Percentiles rank a stretch among this genome's conserved stretches.
Conservation (phyloP, 2,888 invertebrate species). For the Mesochorus sp. region DNA sequence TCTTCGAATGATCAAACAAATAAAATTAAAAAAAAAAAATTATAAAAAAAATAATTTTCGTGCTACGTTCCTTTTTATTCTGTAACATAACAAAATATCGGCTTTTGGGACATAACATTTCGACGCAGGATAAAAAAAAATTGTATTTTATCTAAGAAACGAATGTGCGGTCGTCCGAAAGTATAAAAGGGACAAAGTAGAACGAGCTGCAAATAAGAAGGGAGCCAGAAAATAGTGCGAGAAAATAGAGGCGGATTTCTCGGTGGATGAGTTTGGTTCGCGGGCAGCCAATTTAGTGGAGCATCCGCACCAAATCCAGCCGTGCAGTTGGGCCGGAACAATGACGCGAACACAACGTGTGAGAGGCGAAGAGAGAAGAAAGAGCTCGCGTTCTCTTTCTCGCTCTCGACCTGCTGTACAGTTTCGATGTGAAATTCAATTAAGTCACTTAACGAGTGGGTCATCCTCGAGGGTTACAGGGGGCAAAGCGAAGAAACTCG, state of each 20-base stretch:
- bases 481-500: constrained; percentile 36
- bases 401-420: constrained; percentile 22
- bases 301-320: constrained; percentile 57
- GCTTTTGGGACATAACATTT: no score
- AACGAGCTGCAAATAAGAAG: no score
- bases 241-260: constrained; percentile 34
- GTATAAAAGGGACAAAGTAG: neutral
- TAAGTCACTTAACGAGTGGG: constrained; percentile 61
- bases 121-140: no score
- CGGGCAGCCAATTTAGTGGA: constrained; percentile 60
- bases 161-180: no score
- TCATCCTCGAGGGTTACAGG: constrained; percentile 9
- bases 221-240: neutral
- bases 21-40: no score
- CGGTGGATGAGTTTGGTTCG: constrained; percentile 40
- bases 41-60: no score
- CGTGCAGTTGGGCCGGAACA: constrained; percentile 45
- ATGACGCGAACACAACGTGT: no score
- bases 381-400: constrained; percentile 19
- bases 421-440: constrained; percentile 64
- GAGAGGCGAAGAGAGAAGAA: constrained; percentile 15
- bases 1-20: no score
- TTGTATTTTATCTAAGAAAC: no score
- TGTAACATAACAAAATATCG: no score
- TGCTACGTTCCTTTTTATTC: no score